A percentile compares a stretch with the other conserved stretches of the same genome.
phyloP scores from a whole-genome alignment of 2,888 invertebrate genomes.

The Stenolophus ochropezus region DNA sequence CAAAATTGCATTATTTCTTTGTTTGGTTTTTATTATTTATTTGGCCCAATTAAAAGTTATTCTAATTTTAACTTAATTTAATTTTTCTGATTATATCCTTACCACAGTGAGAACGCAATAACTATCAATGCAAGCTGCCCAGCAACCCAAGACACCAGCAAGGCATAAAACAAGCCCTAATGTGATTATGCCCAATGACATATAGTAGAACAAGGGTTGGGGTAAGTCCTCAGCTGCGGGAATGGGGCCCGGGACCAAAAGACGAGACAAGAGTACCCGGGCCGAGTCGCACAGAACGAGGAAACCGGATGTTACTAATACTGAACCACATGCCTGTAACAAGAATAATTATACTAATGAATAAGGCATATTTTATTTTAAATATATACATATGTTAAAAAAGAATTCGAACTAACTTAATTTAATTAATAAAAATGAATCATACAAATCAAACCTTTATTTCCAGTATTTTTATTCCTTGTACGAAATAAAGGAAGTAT shows the following conservation, averaged over 20 bases:
- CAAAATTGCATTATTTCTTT: too few species aligned
- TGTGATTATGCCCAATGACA: slow-evolving; percentile 81
- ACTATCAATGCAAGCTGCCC: slow-evolving; percentile 86
- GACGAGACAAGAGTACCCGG: slow-evolving; percentile 82
- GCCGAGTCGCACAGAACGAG: slow-evolving; percentile 83
- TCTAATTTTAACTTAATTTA: too few species aligned
- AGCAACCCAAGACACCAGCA: slow-evolving; percentile 85
- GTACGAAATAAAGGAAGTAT: too few species aligned
- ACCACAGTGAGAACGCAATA: slow-evolving; percentile 83
- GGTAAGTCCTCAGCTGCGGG: slow-evolving; percentile 74
- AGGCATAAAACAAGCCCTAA: slow-evolving; percentile 82
- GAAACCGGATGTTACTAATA: slow-evolving; percentile 83
- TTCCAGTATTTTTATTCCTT: too few species aligned
- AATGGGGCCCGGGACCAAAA: slow-evolving; percentile 79
- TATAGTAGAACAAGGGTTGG: slow-evolving; percentile 86
- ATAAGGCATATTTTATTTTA: neutral
- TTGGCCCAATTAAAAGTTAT: too few species aligned
- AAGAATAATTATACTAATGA: neutral
- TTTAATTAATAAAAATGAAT: too few species aligned
- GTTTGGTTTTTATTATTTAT: too few species aligned
- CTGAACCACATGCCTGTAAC: slow-evolving; percentile 82
- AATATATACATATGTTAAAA: too few species aligned
- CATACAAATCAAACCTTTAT: too few species aligned
- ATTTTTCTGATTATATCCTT: slow-evolving; percentile 70
- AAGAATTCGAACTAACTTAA: too few species aligned